phyloP scores from a whole-genome alignment of 2,888 invertebrate species.

The Hyles lineata region DNA sequence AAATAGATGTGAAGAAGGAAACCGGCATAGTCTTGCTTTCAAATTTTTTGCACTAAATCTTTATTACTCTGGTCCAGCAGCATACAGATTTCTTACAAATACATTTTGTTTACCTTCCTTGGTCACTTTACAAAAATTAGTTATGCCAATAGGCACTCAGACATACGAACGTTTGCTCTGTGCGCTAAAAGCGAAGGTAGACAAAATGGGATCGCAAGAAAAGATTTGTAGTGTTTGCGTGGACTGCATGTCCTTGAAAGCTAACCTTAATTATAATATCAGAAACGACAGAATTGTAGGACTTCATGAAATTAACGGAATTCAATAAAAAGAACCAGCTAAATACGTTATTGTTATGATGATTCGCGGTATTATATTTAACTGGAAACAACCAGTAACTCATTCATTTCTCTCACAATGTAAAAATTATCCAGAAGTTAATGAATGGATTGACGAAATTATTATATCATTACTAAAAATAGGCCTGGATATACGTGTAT shows the following conservation, averaged over 20 bases:
- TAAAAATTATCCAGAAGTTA: slow-evolving; percentile 33
- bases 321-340: slow-evolving; percentile 36
- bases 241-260: slow-evolving; percentile 40
- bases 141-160: slow-evolving; percentile 36
- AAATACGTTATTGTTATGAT: slow-evolving; percentile 38
- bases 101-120: slow-evolving; percentile 37
- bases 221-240: slow-evolving; percentile 41
- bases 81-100: slow-evolving; percentile 39
- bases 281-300: slow-evolving; percentile 39
- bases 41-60: slow-evolving; percentile 42
- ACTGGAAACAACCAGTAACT: slow-evolving; percentile 44
- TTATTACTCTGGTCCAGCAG: slow-evolving; percentile 36
- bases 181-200: slow-evolving; percentile 39
- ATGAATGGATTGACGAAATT: slow-evolving; percentile 37
- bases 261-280: slow-evolving; percentile 39
- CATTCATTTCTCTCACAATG: slow-evolving; percentile 37
- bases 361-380: slow-evolving; percentile 40
- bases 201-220: slow-evolving; percentile 38
- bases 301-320: slow-evolving; percentile 40
- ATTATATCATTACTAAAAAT: slow-evolving; percentile 36
- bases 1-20: slow-evolving; percentile 37
- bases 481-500: slow-evolving; percentile 36
- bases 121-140: slow-evolving; percentile 36
- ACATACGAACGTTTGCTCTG: slow-evolving; percentile 33
- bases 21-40: slow-evolving; percentile 35